Evolutionary conservation across 1,140 invertebrate species (phyloP), one percentile per base, ranked within the genome.

Genomic region (Caenorhabditis latens): DNA sequence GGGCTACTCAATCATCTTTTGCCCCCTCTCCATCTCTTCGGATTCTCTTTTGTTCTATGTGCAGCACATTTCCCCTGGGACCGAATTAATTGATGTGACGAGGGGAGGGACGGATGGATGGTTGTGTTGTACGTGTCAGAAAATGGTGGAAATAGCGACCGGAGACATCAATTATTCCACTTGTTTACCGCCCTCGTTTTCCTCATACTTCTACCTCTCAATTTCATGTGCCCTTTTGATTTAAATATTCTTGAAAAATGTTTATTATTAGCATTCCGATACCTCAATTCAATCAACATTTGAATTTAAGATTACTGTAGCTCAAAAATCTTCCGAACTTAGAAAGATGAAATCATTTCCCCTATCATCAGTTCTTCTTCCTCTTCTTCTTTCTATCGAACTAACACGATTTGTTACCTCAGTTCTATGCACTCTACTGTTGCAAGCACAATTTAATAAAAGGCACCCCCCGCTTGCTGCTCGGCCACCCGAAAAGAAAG

Each of bases 101-200:
- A 75, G 53, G 67, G 40, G 67, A 55, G 40, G 85, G 42, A 40
- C 16, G 65, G 46, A 55, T 21, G 32, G 83, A 16, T 50, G 84
- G 84, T 32, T 48, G 61, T 61, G 84, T 63, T 85, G 84, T 71
- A 71, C 43, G 84, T 85, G 84, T 63, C 61, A 50, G 84, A 67
- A 85, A 71, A 71, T 85, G 61, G 67, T 85, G 85, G 85, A 86
- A 79, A 79, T 71, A 58, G 50, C 50, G 85, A 48, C 43, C 61
- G 61, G 48, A 53, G 61, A 43, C 67, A 79, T 79, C 71, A 79
- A 79, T 79, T 79, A 79, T 79, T 79, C 46, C 46, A 79, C 46
- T 79, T 79, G 71, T 79, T 79, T 79, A 79, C 46, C 46, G 46
- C 46, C 46, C 71, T 71, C 65, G 32, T 65, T 65, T 46, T 32